These are phyloP conservation scores for Drosophila leontia DNA, from an alignment of 1,140 invertebrate species.

Conservation along the genomic window DNA sequence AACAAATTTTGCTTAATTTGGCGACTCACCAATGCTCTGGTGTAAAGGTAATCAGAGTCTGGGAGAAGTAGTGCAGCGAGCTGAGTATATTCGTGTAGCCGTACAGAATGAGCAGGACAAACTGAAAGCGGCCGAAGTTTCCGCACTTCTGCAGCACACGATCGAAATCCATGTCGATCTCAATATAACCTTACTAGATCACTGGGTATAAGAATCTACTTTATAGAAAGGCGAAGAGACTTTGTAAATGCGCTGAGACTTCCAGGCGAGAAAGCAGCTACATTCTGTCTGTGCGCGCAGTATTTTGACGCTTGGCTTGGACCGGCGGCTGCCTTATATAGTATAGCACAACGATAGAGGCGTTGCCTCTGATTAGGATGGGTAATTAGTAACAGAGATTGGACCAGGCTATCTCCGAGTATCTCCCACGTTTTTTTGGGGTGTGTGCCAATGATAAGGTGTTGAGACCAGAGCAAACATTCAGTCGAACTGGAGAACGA, in stretches of 20 bases:
- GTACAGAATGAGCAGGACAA: slow-evolving; percentile 86
- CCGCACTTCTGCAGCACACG: slow-evolving; percentile 87
- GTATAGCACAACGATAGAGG: slow-evolving; percentile 25
- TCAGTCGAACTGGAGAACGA: slow-evolving; percentile 6
- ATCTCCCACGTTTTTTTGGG: slow-evolving; percentile 49
- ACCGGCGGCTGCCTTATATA: slow-evolving; percentile 57
- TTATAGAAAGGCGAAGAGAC: background rate
- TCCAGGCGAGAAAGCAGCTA: slow-evolving; percentile 37
- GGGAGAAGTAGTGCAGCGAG: slow-evolving; percentile 86
- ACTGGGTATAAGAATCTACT: background rate
- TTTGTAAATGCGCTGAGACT: slow-evolving; percentile 12
- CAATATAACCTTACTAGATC: background rate
- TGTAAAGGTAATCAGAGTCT: slow-evolving; percentile 86
- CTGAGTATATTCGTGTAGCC: slow-evolving; percentile 86
- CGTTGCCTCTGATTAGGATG: slow-evolving; percentile 51
- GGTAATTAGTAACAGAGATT: slow-evolving; percentile 61
- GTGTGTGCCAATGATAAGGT: slow-evolving; percentile 46
- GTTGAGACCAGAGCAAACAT: slow-evolving; percentile 44
- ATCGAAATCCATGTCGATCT: slow-evolving; percentile 86
- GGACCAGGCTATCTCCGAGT: slow-evolving; percentile 54
- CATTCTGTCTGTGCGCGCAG: slow-evolving; percentile 54
- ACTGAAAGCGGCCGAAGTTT: slow-evolving; percentile 87
- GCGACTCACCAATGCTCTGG: slow-evolving; percentile 85
- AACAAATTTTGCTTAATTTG: background rate
- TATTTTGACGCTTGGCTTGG: slow-evolving; percentile 53